These are phyloP conservation scores for Lithophane socia DNA, from an alignment of 2,888 invertebrate species.

Conservation along the genomic window DNA sequence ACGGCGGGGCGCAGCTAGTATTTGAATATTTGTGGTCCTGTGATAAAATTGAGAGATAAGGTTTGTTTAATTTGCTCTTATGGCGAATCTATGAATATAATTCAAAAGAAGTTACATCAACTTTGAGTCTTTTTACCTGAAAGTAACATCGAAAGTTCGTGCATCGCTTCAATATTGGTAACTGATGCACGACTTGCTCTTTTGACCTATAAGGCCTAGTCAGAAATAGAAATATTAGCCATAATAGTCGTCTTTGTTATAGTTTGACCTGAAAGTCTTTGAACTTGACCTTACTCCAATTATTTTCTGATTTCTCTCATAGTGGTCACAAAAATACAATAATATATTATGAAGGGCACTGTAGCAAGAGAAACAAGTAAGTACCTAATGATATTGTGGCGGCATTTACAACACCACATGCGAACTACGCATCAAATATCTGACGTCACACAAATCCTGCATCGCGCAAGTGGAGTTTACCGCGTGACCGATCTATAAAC, in stretches of 20 bases:
- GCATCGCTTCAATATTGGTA: background rate
- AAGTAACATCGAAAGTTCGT: too few species aligned
- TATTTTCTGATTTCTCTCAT: constrained; percentile 32
- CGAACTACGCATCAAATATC: background rate
- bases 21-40: too few species aligned
- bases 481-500: background rate
- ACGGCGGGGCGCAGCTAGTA: too few species aligned
- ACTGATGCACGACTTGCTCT: background rate
- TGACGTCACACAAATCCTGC: background rate
- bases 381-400: background rate
- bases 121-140: too few species aligned
- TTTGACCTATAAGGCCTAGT: background rate
- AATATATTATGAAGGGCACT: background rate
- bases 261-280: background rate
- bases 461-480: background rate
- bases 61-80: background rate
- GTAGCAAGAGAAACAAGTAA: background rate
- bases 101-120: too few species aligned
- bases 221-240: background rate
- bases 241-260: too few species aligned
- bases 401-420: background rate
- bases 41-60: too few species aligned
- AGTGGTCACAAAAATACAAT: background rate
- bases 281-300: constrained; percentile 3
- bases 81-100: too few species aligned